Base-by-base conservation (phyloP, 2,113 vertebrate species). In the Perca flavescens region DNA sequence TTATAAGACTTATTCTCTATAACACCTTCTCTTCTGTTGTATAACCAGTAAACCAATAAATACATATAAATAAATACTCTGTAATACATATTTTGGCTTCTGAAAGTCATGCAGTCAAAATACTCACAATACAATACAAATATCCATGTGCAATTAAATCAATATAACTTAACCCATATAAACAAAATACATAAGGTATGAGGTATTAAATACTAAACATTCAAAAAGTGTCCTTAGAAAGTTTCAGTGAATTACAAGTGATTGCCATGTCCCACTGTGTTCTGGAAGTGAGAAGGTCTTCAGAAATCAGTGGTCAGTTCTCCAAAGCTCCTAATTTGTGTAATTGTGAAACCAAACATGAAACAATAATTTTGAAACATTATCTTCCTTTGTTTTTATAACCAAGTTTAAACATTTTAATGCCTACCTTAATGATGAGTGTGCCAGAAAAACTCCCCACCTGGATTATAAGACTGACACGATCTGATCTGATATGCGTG, bases 401-500 rank as follows among this genome's bases (percentile, higher is more conserved):
- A 50, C 21, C 4, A 50, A 5, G 3, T 50, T 21, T 40, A 9
- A 17, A 83, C 47, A 58, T 69, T 47, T 79, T 10, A 15, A 13
- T 12, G 9, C 66, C 43, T 21, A 56, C 53, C 5, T 67, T 16
- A 61, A 64, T 40, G 53, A 81, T 53, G n/a, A 64, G 14, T 3
- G 1, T 36, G 50, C 31, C 3, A 6, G 7, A 6, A 25, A 25
- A 60, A 4, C 7, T 22, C 6, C 34, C 6, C 25, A 19, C n/a
- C 11, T 15, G 16, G 25, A 58, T 43, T 12, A 21, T n/a, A 19
- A 66, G 88, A 93, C 90, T 97, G 34, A 93, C 67, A 97, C 94
- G 15, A 97, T 94, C 0, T 99, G 97, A 83, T 99, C 98, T 6
- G 97, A 97, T 71, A 97, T 95, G 90, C 96, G 96, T 22, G 97